These are phyloP conservation scores for Aldrovandia affinis DNA, from an alignment of 2,797 vertebrate genomes.

Conservation along the genomic window DNA sequence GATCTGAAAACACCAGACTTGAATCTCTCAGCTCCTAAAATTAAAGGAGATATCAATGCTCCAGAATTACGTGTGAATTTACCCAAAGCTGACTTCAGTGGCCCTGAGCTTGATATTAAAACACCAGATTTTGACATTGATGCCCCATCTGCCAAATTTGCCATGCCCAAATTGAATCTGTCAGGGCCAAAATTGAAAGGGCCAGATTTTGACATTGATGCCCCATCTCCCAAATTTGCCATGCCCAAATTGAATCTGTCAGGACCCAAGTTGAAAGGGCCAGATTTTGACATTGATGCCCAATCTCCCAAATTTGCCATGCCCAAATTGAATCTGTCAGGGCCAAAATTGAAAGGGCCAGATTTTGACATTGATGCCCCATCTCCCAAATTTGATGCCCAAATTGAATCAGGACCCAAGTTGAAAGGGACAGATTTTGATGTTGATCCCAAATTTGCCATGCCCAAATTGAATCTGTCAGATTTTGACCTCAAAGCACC, in stretches of 20 bases:
- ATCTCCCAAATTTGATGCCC: no score
- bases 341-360: conserved; percentile 33
- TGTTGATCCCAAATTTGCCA: conserved; percentile 53
- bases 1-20: conserved; percentile 47
- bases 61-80: conserved; percentile 46
- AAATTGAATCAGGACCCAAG: no score
- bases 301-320: neutral
- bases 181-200: conserved; percentile 25
- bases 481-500: conserved; percentile 53
- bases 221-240: no score
- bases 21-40: conserved; percentile 55
- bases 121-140: conserved; percentile 41
- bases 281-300: neutral
- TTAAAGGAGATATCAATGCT: conserved; percentile 49
- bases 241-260: no score
- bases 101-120: conserved; percentile 38
- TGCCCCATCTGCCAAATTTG: conserved; percentile 52
- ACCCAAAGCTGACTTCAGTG: conserved; percentile 44
- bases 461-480: conserved; percentile 55
- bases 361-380: no score
- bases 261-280: neutral
- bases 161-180: conserved; percentile 44
- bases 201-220: no score
- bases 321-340: neutral
- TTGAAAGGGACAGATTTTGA: no score